A percentile compares a stretch with the other conserved stretches of the same genome.
Conservation (phyloP, 2,888 invertebrate species). For the Hylaea fasciaria region DNA sequence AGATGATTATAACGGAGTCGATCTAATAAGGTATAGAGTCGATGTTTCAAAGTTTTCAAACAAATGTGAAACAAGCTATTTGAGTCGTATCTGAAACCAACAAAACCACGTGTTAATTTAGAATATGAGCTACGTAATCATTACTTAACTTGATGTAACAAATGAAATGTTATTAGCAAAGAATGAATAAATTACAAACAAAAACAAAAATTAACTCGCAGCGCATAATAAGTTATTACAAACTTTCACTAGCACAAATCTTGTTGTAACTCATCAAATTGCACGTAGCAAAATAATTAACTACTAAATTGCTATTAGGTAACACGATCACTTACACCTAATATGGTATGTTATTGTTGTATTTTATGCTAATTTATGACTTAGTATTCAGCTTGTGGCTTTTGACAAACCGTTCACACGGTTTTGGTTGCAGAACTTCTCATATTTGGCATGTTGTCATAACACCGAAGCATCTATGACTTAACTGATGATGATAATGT, state of each 20-base stretch:
- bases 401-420: no score
- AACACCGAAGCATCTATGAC: no score
- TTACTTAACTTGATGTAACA: background rate
- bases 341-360: background rate
- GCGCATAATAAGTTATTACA: constrained; percentile 6
- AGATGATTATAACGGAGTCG: no score
- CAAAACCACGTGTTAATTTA: no score
- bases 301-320: constrained; percentile 9
- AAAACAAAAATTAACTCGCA: constrained; percentile 17
- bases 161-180: background rate
- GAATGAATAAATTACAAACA: constrained; percentile 26
- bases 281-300: background rate
- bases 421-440: no score
- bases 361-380: background rate
- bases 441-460: no score
- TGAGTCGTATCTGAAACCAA: no score
- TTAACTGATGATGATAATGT: no score
- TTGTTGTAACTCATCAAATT: constrained; percentile 11
- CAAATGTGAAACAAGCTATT: no score
- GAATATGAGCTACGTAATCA: no score
- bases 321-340: background rate
- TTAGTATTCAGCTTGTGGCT: background rate
- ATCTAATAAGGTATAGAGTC: no score
- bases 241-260: constrained; percentile 19
- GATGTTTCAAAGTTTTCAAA: no score